These are phyloP conservation scores for Micrasema minimum DNA, from an alignment of 1,140 invertebrate species.

Conservation along the genomic window DNA sequence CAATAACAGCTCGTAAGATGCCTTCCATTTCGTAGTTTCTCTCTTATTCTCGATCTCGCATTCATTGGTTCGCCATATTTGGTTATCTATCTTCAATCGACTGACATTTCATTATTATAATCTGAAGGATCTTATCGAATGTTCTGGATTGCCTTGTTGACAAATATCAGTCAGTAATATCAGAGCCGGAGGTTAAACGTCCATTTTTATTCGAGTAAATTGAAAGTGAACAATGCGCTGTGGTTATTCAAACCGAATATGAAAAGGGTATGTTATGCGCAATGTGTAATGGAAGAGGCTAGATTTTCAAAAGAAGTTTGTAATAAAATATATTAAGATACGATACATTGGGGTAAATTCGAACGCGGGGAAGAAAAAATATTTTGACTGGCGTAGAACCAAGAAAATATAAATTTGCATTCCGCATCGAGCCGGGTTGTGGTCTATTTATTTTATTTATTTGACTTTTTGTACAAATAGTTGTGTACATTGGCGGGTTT, in stretches of 20 bases:
- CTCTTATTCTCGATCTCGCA: no score
- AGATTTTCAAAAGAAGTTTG: slow-evolving; percentile 7
- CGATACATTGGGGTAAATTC: no score
- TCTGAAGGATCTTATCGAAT: slow-evolving; percentile 18
- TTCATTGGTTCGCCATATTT: background rate
- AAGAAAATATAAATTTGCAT: no score
- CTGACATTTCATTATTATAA: slow-evolving; percentile 32
- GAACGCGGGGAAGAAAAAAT: no score
- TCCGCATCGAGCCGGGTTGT: no score
- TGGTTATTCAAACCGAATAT: slow-evolving; percentile 26
- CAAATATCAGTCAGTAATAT: slow-evolving; percentile 30
- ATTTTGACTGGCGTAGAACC: no score
- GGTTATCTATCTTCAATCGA: slow-evolving; percentile 23
- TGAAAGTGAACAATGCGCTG: slow-evolving; percentile 37
- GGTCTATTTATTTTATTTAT: no score
- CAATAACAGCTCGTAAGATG: no score
- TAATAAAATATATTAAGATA: no score
- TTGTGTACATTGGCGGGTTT: no score
- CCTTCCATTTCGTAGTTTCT: no score
- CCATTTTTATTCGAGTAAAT: slow-evolving; percentile 14
- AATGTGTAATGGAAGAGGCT: background rate
- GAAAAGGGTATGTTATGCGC: slow-evolving; percentile 9
- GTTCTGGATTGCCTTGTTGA: slow-evolving; percentile 10
- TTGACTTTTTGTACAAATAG: no score
- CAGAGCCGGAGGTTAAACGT: slow-evolving; percentile 21